These are phyloP conservation scores for Carterocephalus palaemon DNA, from an alignment of 2,888 invertebrate genomes.

Conservation along the genomic window DNA sequence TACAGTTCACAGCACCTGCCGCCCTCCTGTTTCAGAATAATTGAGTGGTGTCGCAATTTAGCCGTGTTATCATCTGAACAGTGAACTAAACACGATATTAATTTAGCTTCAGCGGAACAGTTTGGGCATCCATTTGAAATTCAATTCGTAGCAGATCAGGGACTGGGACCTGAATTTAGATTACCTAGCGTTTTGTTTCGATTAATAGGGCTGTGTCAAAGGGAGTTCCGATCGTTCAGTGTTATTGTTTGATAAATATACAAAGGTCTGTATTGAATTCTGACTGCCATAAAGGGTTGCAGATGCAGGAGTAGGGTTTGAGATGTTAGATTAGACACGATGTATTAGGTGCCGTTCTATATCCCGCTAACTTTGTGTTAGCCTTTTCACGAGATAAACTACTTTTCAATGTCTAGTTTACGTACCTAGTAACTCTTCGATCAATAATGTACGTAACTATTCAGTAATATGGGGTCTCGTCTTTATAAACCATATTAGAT, in stretches of 20 bases:
- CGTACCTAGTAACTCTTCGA: no score
- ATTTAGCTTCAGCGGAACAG: conserved; percentile 35
- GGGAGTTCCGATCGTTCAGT: conserved; percentile 1
- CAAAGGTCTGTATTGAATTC: neutral
- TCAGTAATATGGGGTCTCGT: no score
- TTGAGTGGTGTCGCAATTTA: conserved; percentile 1
- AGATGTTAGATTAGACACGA: neutral
- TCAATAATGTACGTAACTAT: no score
- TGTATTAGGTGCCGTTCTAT: no score
- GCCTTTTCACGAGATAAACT: no score
- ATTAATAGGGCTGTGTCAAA: conserved; percentile 7
- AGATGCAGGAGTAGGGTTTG: neutral
- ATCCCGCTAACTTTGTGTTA: no score
- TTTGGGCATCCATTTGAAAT: conserved; percentile 44
- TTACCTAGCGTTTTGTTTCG: conserved; percentile 25
- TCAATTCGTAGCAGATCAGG: conserved; percentile 43
- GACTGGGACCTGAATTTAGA: conserved; percentile 39
- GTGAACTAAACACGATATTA: conserved; percentile 38
- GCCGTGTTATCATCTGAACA: conserved; percentile 20
- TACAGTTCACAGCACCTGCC: conserved; percentile 4
- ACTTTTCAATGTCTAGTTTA: no score
- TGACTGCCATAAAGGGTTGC: neutral
- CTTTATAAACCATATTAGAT: no score
- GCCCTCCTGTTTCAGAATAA: neutral
- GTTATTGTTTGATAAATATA: neutral